phyloP scores from a whole-genome alignment of 2,888 invertebrate species.

The Dermolepida albohirtum region DNA sequence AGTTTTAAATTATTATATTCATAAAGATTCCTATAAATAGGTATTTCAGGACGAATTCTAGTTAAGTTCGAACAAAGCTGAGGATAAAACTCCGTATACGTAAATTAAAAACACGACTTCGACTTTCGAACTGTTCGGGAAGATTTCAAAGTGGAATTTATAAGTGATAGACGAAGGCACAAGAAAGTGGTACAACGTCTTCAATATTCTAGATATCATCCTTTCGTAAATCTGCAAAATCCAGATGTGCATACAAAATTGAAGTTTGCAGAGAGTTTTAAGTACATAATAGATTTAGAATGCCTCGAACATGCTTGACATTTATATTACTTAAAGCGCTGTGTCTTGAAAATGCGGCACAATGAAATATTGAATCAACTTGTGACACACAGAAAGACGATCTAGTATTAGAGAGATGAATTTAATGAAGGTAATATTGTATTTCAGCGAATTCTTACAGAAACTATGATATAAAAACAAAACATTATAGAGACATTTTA shows the following conservation, averaged over 20 bases:
- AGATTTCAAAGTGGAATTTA: slow-evolving; percentile 29
- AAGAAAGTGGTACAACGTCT: slow-evolving; percentile 36
- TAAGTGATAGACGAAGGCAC: slow-evolving; percentile 19
- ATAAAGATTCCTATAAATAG: slow-evolving; percentile 1
- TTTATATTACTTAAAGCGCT: slow-evolving; percentile 38
- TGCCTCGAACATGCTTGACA: slow-evolving; percentile 38
- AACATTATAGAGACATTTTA: too few relatives aligned
- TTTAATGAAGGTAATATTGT: not conserved
- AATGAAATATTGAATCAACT: not conserved
- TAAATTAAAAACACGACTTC: slow-evolving; percentile 24
- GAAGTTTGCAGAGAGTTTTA: slow-evolving; percentile 46
- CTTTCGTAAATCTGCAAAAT: slow-evolving; percentile 47
- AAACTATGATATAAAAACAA: too few relatives aligned
- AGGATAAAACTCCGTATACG: slow-evolving; percentile 9
- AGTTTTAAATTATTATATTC: not conserved
- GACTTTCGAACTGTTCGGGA: slow-evolving; percentile 3
- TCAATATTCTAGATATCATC: slow-evolving; percentile 47
- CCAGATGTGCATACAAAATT: slow-evolving; percentile 48
- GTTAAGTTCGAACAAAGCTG: slow-evolving; percentile 25
- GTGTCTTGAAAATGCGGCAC: slow-evolving; percentile 8
- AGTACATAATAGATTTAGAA: slow-evolving; percentile 46
- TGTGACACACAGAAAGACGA: not conserved
- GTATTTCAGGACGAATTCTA: slow-evolving; percentile 10
- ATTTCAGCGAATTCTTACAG: too few relatives aligned
- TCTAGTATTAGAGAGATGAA: not conserved